phyloP scores from a whole-genome alignment of 2,113 vertebrate genomes.

The Rana temporaria region DNA sequence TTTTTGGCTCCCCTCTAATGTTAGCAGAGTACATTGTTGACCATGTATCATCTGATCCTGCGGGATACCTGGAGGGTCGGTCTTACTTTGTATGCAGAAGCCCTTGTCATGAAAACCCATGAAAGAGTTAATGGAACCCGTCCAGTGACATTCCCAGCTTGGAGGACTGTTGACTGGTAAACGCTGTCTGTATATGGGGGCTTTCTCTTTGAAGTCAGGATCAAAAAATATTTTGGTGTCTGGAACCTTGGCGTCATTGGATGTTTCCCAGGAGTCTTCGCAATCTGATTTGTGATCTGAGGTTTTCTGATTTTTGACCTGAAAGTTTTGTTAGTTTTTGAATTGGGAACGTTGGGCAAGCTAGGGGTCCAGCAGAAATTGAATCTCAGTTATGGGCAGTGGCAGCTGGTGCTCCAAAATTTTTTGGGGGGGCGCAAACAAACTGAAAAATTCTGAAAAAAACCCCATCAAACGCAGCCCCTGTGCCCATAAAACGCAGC shows the following conservation, averaged over 20 bases:
- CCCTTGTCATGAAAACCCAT: not conserved
- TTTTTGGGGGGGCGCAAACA: too few relatives aligned
- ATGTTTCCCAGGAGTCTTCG: too few relatives aligned
- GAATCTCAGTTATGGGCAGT: too few relatives aligned
- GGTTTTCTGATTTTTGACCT: not conserved
- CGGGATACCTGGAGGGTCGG: not conserved
- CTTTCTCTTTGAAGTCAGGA: not conserved
- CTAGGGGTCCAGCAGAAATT: too few relatives aligned
- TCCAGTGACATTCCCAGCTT: conserved; percentile 37
- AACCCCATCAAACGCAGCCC: too few relatives aligned
- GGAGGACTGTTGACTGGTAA: conserved; percentile 15
- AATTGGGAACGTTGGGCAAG: too few relatives aligned
- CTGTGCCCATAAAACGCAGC: too few relatives aligned
- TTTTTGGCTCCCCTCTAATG: too few relatives aligned
- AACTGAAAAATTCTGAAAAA: too few relatives aligned
- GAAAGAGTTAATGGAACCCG: conserved; percentile 17
- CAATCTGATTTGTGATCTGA: not conserved
- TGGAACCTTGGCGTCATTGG: too few relatives aligned
- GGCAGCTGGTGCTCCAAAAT: too few relatives aligned
- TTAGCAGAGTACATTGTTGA: too few relatives aligned
- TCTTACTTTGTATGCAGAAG: not conserved
- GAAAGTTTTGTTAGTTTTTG: not conserved
- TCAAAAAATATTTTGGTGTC: not conserved
- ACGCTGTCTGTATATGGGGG: not conserved
- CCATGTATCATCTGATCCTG: not conserved